Percentiles rank a stretch among this genome's conserved stretches.
These are phyloP conservation scores for Steinernema scapterisci DNA, from an alignment of 2,888 invertebrate species.

Conservation along the genomic window DNA sequence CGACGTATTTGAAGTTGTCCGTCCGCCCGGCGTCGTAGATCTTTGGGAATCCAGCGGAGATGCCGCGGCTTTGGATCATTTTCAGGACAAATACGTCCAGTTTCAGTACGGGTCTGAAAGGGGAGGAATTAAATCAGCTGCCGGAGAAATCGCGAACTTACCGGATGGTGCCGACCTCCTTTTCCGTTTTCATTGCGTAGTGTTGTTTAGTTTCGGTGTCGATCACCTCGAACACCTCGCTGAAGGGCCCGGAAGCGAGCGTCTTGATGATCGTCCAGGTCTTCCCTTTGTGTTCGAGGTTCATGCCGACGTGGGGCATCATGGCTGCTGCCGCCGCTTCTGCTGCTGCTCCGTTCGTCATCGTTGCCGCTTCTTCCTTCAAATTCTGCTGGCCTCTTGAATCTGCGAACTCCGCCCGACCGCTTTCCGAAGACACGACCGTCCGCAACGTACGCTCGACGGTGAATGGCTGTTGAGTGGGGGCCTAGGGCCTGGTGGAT, in stretches of 20 bases:
- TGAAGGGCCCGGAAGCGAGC: slow-evolving; percentile 56
- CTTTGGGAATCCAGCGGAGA: slow-evolving; percentile 51
- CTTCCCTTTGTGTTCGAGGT: slow-evolving; percentile 34
- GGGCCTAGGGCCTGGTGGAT: too few relatives aligned
- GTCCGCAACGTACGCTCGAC: slow-evolving; percentile 11
- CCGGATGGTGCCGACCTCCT: slow-evolving; percentile 49
- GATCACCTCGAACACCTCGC: slow-evolving; percentile 55
- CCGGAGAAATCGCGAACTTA: slow-evolving; percentile 30
- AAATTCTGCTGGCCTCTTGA: too few relatives aligned
- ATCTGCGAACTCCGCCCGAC: slow-evolving; percentile 8
- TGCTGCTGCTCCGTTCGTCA: neutral
- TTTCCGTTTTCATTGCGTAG: slow-evolving; percentile 61
- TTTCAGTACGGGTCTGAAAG: slow-evolving; percentile 53
- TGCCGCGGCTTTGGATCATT: slow-evolving; percentile 41
- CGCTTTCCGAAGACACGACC: neutral
- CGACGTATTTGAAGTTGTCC: slow-evolving; percentile 53
- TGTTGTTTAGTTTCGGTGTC: slow-evolving; percentile 41
- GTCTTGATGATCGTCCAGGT: slow-evolving; percentile 35
- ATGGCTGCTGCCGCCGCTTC: neutral
- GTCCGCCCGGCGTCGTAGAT: slow-evolving; percentile 55
- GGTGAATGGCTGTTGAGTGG: slow-evolving; percentile 4
- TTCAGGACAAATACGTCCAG: slow-evolving; percentile 57
- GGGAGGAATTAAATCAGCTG: neutral
- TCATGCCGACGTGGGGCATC: slow-evolving; percentile 38
- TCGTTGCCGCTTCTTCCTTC: neutral